A percentile compares a stretch with the other conserved stretches of the same genome.
Evolutionary conservation across 2,888 invertebrate genomes (phyloP).

Genomic region (Drosophila eohydei): DNA sequence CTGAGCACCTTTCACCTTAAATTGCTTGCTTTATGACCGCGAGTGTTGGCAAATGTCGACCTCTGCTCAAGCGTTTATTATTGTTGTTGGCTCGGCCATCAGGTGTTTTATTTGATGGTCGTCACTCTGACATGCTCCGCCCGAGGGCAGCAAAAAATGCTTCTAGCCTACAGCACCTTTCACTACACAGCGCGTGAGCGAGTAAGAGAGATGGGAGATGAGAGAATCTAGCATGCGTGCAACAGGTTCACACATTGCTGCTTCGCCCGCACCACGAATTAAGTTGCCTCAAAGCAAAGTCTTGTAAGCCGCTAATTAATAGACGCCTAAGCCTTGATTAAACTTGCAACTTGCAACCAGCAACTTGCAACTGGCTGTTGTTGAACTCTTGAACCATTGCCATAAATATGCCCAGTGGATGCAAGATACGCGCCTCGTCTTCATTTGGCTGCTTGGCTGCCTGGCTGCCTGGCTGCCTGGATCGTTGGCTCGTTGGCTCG

Average conservation of each 20-base stretch:
- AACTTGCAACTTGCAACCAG: constrained; percentile 41
- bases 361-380: constrained; percentile 42
- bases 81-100: constrained; percentile 27
- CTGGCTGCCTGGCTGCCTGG: not conserved
- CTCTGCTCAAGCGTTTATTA: constrained; percentile 60
- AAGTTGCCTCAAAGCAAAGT: constrained; percentile 36
- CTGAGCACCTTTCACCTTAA: constrained; percentile 79
- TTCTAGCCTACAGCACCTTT: constrained; percentile 61
- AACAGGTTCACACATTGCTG: constrained; percentile 46
- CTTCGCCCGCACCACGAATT: constrained; percentile 27
- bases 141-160: constrained; percentile 34
- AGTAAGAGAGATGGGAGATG: not conserved
- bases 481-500: constrained; percentile 38
- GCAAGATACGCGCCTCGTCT: constrained; percentile 61
- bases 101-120: constrained; percentile 37
- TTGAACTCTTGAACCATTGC: constrained; percentile 74
- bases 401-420: constrained; percentile 76
- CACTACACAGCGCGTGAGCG: constrained; percentile 37
- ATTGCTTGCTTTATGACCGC: constrained; percentile 78
- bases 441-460: constrained; percentile 42
- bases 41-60: constrained; percentile 69
- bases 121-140: constrained; percentile 36
- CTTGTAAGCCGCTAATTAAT: constrained; percentile 73
- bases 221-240: constrained; percentile 20
- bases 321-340: constrained; percentile 67